Conservation (phyloP, 2,888 invertebrate genomes). For the Oligia fasciuncula region DNA sequence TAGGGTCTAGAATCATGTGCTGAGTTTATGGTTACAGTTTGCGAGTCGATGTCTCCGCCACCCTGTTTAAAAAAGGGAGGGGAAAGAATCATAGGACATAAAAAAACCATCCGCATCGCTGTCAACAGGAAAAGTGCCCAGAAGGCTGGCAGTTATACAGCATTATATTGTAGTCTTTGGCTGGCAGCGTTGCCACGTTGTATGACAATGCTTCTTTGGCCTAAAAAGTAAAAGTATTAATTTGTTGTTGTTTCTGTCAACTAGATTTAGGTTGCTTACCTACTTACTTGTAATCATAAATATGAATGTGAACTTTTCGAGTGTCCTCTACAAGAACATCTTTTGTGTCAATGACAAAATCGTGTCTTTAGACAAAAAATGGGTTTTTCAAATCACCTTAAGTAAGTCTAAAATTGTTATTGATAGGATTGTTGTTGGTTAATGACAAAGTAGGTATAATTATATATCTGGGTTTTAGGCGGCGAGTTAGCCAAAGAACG, state of each 20-base stretch:
- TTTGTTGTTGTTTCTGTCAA: neutral
- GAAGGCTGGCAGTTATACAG: neutral
- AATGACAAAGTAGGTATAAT: neutral
- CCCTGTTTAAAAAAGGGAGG: no score
- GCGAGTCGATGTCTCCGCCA: no score
- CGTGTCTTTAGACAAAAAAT: neutral
- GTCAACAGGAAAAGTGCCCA: conserved; percentile 1
- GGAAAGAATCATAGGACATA: neutral
- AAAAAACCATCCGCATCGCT: neutral
- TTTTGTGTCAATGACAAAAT: neutral
- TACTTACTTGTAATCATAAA: neutral
- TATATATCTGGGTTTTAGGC: neutral
- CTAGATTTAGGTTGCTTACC: neutral
- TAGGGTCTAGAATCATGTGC: no score
- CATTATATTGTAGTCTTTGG: no score
- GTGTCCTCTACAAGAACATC: neutral
- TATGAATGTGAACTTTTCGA: neutral
- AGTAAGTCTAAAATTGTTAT: neutral
- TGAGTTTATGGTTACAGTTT: no score
- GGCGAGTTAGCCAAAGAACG: no score
- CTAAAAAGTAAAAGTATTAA: neutral
- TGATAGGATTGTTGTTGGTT: neutral
- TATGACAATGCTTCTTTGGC: neutral
- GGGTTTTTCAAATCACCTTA: neutral
- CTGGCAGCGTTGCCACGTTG: neutral